Evolutionary conservation across 1,140 invertebrate genomes (phyloP).

Genomic region (Hermatobates lingyangjiaoensis): DNA sequence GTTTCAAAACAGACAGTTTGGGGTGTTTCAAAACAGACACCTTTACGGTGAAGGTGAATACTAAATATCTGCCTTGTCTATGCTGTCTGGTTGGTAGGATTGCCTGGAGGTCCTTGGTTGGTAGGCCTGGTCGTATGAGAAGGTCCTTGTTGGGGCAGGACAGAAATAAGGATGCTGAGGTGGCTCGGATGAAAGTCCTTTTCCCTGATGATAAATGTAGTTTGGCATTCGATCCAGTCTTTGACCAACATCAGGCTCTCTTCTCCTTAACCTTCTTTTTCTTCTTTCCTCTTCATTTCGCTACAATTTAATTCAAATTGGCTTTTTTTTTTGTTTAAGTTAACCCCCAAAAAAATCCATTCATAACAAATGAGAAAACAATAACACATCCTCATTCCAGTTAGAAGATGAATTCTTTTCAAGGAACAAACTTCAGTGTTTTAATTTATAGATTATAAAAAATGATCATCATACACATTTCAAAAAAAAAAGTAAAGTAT

Average conservation of each 20-base stretch:
- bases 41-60: too few relatives aligned
- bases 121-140: constrained; percentile 5
- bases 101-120: constrained; percentile 6
- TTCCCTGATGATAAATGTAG: constrained; percentile 11
- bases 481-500: too few relatives aligned
- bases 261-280: constrained; percentile 11
- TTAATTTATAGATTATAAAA: background rate
- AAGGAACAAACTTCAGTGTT: background rate
- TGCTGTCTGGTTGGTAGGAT: constrained; percentile 15
- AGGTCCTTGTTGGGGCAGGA: constrained; percentile 8
- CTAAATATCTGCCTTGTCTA: constrained; percentile 17
- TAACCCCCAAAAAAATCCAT: background rate
- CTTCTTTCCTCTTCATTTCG: constrained; percentile 4
- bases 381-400: background rate
- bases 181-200: background rate
- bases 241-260: constrained; percentile 5
- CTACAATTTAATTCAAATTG: background rate
- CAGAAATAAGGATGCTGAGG: constrained; percentile 13
- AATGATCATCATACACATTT: constrained; percentile 1
- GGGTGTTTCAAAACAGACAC: too few relatives aligned
- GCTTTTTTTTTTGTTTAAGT: background rate
- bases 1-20: too few relatives aligned
- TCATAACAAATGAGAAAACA: background rate
- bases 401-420: background rate
- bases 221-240: constrained; percentile 8